phyloP scores from a whole-genome alignment of 2,113 vertebrate species.

The Sturnira hondurensis region DNA sequence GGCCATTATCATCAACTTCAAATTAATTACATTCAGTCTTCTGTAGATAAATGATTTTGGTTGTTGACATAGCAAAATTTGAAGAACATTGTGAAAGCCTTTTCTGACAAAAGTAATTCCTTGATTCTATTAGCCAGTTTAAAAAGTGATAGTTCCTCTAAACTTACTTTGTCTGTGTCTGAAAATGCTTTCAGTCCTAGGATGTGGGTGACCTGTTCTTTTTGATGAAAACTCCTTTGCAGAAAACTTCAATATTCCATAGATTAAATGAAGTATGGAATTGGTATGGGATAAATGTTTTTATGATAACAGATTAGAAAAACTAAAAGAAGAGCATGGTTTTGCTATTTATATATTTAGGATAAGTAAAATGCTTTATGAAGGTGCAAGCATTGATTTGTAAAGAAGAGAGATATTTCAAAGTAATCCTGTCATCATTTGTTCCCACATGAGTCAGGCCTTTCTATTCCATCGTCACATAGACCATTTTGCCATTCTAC shows the following conservation, averaged over 20 bases:
- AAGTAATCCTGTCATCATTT: not conserved
- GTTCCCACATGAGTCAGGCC: not conserved
- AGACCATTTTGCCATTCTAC: not conserved
- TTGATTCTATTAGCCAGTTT: not conserved
- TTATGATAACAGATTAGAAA: not conserved
- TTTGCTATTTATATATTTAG: not conserved
- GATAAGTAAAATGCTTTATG: not conserved
- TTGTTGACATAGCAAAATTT: not conserved
- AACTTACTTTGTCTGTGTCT: not conserved
- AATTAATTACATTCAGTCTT: constrained; percentile 44
- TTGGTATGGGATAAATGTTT: not conserved
- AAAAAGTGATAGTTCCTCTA: constrained; percentile 3
- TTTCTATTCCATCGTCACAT: not conserved
- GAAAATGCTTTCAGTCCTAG: not conserved
- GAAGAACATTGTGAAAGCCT: not conserved
- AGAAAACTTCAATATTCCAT: not conserved
- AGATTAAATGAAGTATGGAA: not conserved
- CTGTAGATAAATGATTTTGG: not conserved
- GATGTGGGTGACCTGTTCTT: not conserved
- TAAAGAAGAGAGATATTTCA: constrained; percentile 9
- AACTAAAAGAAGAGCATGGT: not conserved
- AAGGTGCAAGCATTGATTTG: not conserved
- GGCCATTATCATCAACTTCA: constrained; percentile 4
- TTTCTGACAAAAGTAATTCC: not conserved
- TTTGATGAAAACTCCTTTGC: not conserved